Base-by-base conservation (phyloP, 2,888 invertebrate species). In the Archips xylosteana region DNA sequence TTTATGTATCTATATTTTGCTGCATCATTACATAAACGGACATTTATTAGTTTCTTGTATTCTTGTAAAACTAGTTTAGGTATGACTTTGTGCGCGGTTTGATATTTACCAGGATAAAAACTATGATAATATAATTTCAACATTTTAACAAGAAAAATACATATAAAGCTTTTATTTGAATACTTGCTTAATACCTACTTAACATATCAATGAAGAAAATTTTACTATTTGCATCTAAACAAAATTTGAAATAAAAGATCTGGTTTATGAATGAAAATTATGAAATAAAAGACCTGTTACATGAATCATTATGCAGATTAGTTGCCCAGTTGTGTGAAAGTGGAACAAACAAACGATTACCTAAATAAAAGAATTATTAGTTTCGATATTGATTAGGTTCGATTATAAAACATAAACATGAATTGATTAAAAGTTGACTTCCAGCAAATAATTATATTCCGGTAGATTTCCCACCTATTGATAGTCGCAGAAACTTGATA, bases 401-500 rank as follows among this genome's bases (percentile, higher is more conserved):
- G 36, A 65, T 32, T 34, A 47, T 47, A n/a, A 64, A 49, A 63
- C 34, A 13, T 47, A 32, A 65, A 36, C 13, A 15, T 13, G 49
- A 34, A 62, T 42, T 36, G 39, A 34, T 39, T 15, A 39, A 23
- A 23, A 23, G 23, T 23, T 23, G 23, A 23, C 23, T 23, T 23
- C 23, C 23, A 23, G 23, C 23, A 23, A 23, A 23, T 23, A 36
- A 36, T 15, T 51, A n/a, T 57, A 36, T 36, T 36, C 36, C 65
- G 51, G 4, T 15, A 9, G 15, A 51, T 51, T 65, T 15, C 13
- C 51, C 59, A n/a, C 59, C 61, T 39, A 13, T 60, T 59, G 9
- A 39, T 36, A 51, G 61, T 13, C 15, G 66, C 61, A 68, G 47
- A 68, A 67, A 67, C 62, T 51, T 36, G 69, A 69, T 51, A 64